A percentile compares a stretch with the other conserved stretches of the same genome.
phyloP scores from a whole-genome alignment of 2,113 vertebrate species.

The Hippopotamus amphibius region DNA sequence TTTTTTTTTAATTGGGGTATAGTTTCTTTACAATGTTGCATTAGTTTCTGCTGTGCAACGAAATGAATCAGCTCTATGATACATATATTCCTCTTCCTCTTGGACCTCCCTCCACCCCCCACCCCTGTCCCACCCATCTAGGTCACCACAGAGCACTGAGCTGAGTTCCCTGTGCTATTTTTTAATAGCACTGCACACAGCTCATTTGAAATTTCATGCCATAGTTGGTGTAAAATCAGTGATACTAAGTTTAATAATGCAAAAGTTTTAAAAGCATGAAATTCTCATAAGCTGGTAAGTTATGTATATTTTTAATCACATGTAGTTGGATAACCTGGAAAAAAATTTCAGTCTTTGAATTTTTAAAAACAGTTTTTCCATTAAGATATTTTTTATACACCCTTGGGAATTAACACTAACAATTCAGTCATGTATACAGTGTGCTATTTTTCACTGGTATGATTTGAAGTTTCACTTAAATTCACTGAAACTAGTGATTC shows the following conservation, averaged over 20 bases:
- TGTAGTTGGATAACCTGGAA: background rate
- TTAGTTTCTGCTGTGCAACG: too few species aligned
- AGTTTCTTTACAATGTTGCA: too few species aligned
- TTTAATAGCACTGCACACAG: background rate
- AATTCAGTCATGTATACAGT: conserved; percentile 12
- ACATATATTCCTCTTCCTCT: too few species aligned
- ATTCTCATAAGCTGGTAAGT: background rate
- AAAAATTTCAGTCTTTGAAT: conserved; percentile 2
- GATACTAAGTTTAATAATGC: conserved; percentile 8
- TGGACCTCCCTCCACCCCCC: too few species aligned
- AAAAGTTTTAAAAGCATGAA: conserved; percentile 32
- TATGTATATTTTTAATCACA: background rate
- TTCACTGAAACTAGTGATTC: conserved; percentile 17
- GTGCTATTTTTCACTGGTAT: background rate
- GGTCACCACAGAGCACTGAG: too few species aligned
- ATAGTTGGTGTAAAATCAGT: conserved; percentile 26
- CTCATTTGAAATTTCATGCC: background rate
- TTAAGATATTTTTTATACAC: conserved; percentile 53
- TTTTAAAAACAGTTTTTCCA: conserved; percentile 35
- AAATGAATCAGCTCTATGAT: too few species aligned
- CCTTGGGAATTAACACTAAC: conserved; percentile 43
- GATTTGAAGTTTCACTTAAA: conserved; percentile 50
- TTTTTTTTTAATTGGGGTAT: background rate
- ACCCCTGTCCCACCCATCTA: too few species aligned
- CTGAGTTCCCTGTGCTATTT: background rate